Percentiles rank a stretch among this genome's conserved stretches.
Evolutionary conservation across 2,113 vertebrate genomes (phyloP).

Genomic region (Hiodon alosoides): DNA sequence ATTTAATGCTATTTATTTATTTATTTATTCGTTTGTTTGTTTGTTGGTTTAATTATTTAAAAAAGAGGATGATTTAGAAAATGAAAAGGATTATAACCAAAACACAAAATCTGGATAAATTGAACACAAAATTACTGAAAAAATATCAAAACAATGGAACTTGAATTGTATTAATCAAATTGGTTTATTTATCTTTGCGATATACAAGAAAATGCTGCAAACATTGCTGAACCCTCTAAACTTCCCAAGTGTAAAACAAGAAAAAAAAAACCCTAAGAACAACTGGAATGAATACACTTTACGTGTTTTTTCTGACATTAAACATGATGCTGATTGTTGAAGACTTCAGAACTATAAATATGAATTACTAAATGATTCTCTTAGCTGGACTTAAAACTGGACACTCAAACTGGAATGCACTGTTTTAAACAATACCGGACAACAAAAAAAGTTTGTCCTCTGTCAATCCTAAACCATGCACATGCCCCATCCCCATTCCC

Average conservation of each 20-base stretch:
- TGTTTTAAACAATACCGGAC: slow-evolving; percentile 39
- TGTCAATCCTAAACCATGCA: slow-evolving; percentile 39
- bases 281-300: slow-evolving; percentile 7
- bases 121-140: background rate
- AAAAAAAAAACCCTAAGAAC: background rate
- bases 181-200: background rate
- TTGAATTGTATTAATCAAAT: too few relatives aligned
- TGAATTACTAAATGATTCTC: slow-evolving; percentile 42
- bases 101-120: background rate
- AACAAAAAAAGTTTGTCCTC: slow-evolving; percentile 34
- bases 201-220: slow-evolving; percentile 6
- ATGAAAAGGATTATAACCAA: background rate
- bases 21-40: slow-evolving; percentile 38
- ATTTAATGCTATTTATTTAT: slow-evolving; percentile 50
- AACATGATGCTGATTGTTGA: slow-evolving; percentile 14
- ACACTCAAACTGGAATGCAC: slow-evolving; percentile 22
- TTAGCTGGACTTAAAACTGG: slow-evolving; percentile 37
- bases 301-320: slow-evolving; percentile 7
- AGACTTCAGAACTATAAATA: slow-evolving; percentile 41
- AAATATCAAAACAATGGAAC: slow-evolving; percentile 17
- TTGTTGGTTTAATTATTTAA: slow-evolving; percentile 46
- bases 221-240: background rate
- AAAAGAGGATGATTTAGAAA: slow-evolving; percentile 27
- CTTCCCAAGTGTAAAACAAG: background rate
- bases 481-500: background rate